Base-by-base conservation (phyloP, 1,140 invertebrate species). In the Anoplolepis gracilipes region DNA sequence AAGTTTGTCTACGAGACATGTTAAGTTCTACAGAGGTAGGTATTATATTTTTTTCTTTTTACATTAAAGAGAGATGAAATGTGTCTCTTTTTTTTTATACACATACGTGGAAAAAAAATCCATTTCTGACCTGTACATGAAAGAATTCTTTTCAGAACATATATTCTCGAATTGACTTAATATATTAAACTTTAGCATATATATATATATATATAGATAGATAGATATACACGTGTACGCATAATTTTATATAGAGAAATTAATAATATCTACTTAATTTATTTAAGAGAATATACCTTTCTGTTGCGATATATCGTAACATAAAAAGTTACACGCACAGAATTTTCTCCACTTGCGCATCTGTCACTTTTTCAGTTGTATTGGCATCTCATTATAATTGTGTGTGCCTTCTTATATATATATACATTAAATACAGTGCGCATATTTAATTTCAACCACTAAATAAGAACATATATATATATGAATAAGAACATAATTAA, bases 1-100 rank as follows among this genome's bases (percentile, higher is more conserved):
- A 73, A 72, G 36, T 49, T 49, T 19, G 46, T 49, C 46, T 19
- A 72, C 36, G 16, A 57, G 53, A 69, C 13, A 61, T 81, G 53
- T 82, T 82, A 84, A 67, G 42, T 87, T 67, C 49, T 59, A 49
- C 88, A 90, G n/a, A n/a, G 89, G 89, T 90, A 90, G 89, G 89
- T 90, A 87, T 82, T 64, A 89, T 87, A 59, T 81, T 73, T 70
- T 84, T 79, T 59, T 62, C 61, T 62, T 59, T 77, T 75, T 69
- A 61, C 61, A 84, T 11, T 36, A 73, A 77, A 53, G 30, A 78
- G 42, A 30, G 8, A 22, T 33, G 13, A 53, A 13, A 39, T 42
- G 62, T 42, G n/a, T 53, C 70, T 16, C 13, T 81, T 19, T n/a
- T 22, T 70, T 33, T 59, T 55, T 59, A 65, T 59, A 28, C 42